Conservation (phyloP, 2,113 vertebrate genomes). For the Heterochromis multidens region DNA sequence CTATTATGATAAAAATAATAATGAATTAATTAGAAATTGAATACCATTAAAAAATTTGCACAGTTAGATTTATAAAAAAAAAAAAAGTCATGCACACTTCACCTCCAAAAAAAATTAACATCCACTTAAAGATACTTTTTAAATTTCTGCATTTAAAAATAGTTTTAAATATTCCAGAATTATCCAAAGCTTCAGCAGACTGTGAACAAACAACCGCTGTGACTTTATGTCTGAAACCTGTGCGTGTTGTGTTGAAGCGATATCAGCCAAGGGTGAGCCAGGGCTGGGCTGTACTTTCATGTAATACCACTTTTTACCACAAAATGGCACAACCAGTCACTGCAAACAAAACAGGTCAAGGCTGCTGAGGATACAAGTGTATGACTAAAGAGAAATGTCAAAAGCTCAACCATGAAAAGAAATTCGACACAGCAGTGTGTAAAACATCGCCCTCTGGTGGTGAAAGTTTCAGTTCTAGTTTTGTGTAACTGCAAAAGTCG, state of each 20-base stretch:
- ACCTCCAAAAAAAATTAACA: too few relatives aligned
- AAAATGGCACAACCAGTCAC: not conserved
- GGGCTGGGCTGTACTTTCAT: not conserved
- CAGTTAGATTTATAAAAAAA: too few relatives aligned
- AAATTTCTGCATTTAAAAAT: not conserved
- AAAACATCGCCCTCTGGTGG: not conserved
- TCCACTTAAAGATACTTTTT: not conserved
- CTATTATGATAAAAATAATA: too few relatives aligned
- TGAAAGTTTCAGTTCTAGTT: not conserved
- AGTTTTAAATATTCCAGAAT: not conserved
- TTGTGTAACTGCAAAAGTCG: not conserved
- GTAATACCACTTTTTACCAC: not conserved
- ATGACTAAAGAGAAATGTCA: too few relatives aligned
- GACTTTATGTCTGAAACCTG: too few relatives aligned
- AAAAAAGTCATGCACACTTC: too few relatives aligned
- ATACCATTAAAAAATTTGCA: too few relatives aligned
- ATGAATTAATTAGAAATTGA: too few relatives aligned
- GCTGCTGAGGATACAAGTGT: too few relatives aligned
- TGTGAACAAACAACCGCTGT: not conserved
- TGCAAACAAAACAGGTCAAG: too few relatives aligned
- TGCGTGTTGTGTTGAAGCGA: not conserved
- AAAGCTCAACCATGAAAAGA: too few relatives aligned
- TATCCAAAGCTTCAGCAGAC: not conserved
- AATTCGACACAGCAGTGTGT: accelerated
- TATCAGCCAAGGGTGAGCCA: not conserved